Conservation (phyloP, 2,797 vertebrate species). For the Cygnus olor region DNA sequence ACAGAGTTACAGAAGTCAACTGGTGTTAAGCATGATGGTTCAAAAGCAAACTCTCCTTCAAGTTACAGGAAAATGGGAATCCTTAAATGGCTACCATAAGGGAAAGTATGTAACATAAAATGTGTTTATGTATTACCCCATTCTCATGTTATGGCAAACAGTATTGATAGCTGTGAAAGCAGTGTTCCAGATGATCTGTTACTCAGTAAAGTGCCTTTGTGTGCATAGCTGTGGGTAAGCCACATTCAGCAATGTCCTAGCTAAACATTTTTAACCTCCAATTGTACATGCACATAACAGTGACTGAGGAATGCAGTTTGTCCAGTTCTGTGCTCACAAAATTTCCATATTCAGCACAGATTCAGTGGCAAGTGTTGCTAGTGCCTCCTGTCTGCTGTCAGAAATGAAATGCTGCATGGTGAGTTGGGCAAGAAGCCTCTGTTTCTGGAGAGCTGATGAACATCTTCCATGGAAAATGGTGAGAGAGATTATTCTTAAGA, state of each 20-base stretch:
- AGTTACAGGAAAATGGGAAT: neutral
- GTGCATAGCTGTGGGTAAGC: neutral
- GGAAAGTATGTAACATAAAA: neutral
- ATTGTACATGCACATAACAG: neutral
- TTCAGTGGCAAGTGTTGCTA: fast-evolving
- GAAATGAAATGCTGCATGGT: neutral
- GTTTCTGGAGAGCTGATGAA: neutral
- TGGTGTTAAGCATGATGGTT: neutral
- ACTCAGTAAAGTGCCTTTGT: neutral
- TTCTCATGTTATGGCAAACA: neutral
- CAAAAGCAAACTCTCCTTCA: neutral
- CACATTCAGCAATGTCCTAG: neutral
- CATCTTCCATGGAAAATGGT: neutral
- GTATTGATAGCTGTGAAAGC: neutral
- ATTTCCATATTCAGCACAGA: neutral
- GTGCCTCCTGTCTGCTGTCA: neutral
- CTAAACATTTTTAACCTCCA: neutral
- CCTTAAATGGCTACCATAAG: neutral
- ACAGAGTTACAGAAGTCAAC: neutral
- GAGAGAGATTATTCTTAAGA: neutral
- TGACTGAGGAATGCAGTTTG: neutral
- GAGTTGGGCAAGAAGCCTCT: neutral
- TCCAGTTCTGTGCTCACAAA: neutral
- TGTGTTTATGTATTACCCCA: neutral
- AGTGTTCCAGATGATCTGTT: neutral